Evolutionary conservation across 2,888 invertebrate genomes (phyloP).

Genomic region (Augiades crinisus): DNA sequence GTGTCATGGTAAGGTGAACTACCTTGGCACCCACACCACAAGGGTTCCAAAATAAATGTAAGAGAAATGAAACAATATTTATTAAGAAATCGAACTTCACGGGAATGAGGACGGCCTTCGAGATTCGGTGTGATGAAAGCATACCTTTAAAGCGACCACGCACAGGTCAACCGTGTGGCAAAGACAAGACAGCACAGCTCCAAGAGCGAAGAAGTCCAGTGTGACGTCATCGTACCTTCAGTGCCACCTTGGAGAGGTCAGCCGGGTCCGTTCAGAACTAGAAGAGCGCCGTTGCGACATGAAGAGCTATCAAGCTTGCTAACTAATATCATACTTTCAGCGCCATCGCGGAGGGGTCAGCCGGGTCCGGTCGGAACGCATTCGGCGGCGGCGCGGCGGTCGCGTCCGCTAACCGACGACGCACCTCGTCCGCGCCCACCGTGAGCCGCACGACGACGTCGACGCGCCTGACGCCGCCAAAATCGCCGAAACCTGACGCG

Average conservation of each 20-base stretch:
- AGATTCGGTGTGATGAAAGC: no score
- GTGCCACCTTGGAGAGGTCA: conserved; percentile 98
- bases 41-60: no score
- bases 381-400: conserved; percentile 78
- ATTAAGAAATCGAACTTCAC: no score
- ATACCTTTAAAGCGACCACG: no score
- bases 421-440: conserved; percentile 92
- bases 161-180: no score
- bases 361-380: conserved; percentile 95
- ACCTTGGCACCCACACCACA: no score
- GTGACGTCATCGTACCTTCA: conserved; percentile 65
- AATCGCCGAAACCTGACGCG: conserved; percentile 52
- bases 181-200: no score
- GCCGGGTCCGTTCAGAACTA: conserved; percentile 96
- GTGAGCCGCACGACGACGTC: conserved; percentile 76
- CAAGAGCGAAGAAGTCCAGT: no score
- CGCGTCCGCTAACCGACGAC: conserved; percentile 91
- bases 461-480: conserved; percentile 62
- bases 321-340: conserved; percentile 84
- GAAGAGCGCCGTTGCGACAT: conserved; percentile 77
- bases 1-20: no score
- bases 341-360: conserved; percentile 98
- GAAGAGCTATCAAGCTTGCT: conserved; percentile 89
- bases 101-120: no score
- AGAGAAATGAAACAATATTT: no score